A percentile compares a stretch with the other conserved stretches of the same genome.
phyloP scores from a whole-genome alignment of 2,888 invertebrate species.

The Diploptera punctata region DNA sequence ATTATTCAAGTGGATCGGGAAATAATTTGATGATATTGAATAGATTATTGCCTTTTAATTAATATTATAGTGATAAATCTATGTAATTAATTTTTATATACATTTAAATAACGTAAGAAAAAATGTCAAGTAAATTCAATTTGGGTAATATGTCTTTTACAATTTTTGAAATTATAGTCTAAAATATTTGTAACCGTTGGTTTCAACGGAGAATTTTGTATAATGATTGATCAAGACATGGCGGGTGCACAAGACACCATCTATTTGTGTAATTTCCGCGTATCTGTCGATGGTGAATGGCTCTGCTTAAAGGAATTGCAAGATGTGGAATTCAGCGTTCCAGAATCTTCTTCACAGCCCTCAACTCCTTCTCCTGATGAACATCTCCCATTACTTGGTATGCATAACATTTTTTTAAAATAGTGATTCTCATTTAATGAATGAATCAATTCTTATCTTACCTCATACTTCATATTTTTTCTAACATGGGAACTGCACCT shows the following conservation, averaged over 20 bases:
- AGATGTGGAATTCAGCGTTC: slow-evolving; percentile 82
- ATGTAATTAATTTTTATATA: background rate
- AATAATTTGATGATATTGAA: background rate
- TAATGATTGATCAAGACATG: slow-evolving; percentile 63
- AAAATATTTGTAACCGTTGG: background rate
- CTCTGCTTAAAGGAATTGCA: slow-evolving; percentile 92
- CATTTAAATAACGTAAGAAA: background rate
- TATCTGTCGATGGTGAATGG: slow-evolving; percentile 98
- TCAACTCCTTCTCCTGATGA: slow-evolving; percentile 68
- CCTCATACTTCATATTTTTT: too few species aligned
- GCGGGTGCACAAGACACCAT: slow-evolving; percentile 95
- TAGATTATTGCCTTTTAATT: slow-evolving; percentile 5
- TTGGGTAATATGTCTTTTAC: slow-evolving; percentile 3
- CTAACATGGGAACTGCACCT: too few species aligned
- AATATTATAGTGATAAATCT: background rate
- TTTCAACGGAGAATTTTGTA: slow-evolving; percentile 1
- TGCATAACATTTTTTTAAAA: background rate
- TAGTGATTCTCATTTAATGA: too few species aligned
- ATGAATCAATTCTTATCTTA: too few species aligned
- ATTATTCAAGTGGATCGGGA: background rate
- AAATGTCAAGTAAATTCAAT: background rate
- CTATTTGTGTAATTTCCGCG: slow-evolving; percentile 96
- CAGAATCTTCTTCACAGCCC: slow-evolving; percentile 72
- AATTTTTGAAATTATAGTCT: background rate
- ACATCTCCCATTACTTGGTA: slow-evolving; percentile 57